Conservation (phyloP, 2,113 vertebrate genomes). For the Myotis brandtii region DNA sequence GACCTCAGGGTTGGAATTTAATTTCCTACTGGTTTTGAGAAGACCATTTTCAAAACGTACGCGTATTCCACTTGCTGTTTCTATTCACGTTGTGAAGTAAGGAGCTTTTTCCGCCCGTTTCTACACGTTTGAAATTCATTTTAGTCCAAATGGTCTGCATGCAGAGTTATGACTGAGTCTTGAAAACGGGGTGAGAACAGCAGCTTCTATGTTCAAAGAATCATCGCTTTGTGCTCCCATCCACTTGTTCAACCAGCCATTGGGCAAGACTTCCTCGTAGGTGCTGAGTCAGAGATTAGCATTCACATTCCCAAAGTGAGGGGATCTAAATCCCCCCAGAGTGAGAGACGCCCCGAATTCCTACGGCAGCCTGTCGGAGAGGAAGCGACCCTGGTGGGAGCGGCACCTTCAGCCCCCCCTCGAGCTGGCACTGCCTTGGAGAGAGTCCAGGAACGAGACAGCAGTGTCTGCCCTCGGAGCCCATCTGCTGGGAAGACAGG, state of each 20-base stretch:
- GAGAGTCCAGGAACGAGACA: accelerated
- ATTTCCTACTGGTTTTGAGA: conserved; percentile 65
- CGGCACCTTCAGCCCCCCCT: not conserved
- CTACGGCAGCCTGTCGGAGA: not conserved
- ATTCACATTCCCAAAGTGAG: accelerated
- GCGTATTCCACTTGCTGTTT: not conserved
- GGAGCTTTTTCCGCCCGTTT: conserved; percentile 7
- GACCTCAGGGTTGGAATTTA: conserved; percentile 18
- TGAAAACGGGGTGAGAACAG: not conserved
- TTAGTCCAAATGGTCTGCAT: not conserved
- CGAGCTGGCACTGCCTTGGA: accelerated
- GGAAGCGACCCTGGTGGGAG: not conserved
- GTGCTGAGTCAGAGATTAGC: not conserved
- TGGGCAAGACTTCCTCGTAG: accelerated
- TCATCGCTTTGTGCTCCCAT: not conserved
- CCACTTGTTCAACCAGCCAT: not conserved
- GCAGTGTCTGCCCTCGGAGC: not conserved
- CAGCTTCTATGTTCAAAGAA: not conserved
- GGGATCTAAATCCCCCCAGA: not conserved
- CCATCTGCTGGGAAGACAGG: not conserved
- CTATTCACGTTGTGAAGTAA: not conserved
- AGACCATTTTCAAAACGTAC: not conserved
- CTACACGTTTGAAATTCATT: not conserved
- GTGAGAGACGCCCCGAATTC: not conserved
- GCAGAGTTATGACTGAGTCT: not conserved